Base-by-base conservation (phyloP, 30 jellyfish, hydroid and myxozoan species). In the Phacellophora camtschatica region DNA sequence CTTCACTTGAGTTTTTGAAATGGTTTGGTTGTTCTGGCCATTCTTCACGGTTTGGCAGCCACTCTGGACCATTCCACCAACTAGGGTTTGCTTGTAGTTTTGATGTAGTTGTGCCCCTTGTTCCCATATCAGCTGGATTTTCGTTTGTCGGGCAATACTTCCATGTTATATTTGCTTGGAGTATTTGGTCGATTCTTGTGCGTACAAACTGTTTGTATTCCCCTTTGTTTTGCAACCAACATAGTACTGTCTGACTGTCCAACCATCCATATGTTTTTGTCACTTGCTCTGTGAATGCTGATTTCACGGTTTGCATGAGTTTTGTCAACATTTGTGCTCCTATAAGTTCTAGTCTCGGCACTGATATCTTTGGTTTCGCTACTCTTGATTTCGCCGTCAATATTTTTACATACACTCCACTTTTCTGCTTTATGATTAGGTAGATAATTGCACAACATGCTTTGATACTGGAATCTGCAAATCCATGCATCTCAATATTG, bases 71-170 rank as follows among this genome's bases (percentile, higher is more conserved):
- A 5, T 36, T 30, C 78, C 50, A 81, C 77, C 87, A 66, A 37
- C 31, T 66, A 10, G 5, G n/a, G 29, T 25, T 20, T 25, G 18
- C 53, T 37, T 78, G 84, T 15, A 59, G 84, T 32, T 61, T 24
- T 29, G 35, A 30, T 2, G 75, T 57, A 11, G 93, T 81, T 13
- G 93, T 81, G 11, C 89, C 93, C 43, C 93, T 65, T 12, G 82
- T 67, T n/a, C 88, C 88, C 13, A 68, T 5, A 65, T 82, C 94
- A 20, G 94, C 89, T 70, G 94, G 94, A 31, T 82, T 68, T 10
- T 68, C 71, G 2, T 82, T 24, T 11, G 88, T 70, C 2, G 94
- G 88, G 24, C 87, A 68, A 71, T 82, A 66, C 28, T 41, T 65
- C 92, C 92, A 80, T 2, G 15, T 49, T 51, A 66, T 66, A 35